These are phyloP conservation scores for Megalops atlanticus DNA, from an alignment of 2,113 vertebrate genomes.

Conservation along the genomic window DNA sequence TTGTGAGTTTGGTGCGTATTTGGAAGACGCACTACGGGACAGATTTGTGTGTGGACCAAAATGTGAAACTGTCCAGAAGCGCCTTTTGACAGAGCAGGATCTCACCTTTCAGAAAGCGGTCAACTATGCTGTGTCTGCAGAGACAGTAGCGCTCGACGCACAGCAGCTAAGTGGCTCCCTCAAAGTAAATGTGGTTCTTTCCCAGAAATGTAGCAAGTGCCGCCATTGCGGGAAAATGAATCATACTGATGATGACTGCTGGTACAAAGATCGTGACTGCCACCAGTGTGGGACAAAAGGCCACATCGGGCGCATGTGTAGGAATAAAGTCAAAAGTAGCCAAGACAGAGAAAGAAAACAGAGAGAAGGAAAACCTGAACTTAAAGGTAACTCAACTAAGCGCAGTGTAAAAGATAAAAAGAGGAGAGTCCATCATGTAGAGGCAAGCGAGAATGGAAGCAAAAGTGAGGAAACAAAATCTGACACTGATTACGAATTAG, in stretches of 20 bases:
- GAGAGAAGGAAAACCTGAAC: neutral
- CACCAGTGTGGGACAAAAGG: constrained; percentile 19
- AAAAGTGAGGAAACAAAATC: neutral
- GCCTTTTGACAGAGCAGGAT: neutral
- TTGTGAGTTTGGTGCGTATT: neutral
- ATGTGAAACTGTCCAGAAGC: neutral
- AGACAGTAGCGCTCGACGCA: neutral
- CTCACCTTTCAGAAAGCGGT: neutral
- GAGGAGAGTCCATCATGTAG: neutral
- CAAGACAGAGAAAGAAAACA: neutral
- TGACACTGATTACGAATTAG: neutral
- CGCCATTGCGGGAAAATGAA: neutral
- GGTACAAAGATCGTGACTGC: constrained; percentile 8
- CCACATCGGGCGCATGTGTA: neutral
- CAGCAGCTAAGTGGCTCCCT: neutral
- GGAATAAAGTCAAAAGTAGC: neutral
- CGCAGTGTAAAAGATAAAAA: neutral
- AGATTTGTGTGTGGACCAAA: neutral
- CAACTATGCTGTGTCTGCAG: neutral
- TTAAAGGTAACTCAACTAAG: neutral
- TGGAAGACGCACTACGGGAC: neutral
- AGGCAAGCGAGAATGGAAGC: neutral
- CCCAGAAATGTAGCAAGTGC: too few species aligned
- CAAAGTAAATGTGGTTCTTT: too few species aligned
- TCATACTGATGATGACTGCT: constrained; percentile 12